Evolutionary conservation across 2,113 vertebrate genomes (phyloP).

Genomic region (Scophthalmus maximus): DNA sequence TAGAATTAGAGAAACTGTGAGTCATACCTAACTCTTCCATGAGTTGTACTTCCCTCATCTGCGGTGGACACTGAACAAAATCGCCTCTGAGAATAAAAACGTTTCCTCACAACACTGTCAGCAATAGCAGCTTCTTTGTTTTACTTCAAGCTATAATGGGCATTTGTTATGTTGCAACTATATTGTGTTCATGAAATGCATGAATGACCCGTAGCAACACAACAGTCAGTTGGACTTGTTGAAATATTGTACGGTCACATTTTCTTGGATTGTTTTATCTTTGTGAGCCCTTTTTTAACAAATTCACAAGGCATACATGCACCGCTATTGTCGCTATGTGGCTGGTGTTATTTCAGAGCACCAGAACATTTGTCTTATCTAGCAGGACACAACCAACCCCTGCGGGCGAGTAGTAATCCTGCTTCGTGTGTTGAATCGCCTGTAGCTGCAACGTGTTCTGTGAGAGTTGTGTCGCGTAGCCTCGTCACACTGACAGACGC

Average conservation of each 20-base stretch:
- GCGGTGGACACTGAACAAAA: not conserved
- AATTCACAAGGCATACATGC: not conserved
- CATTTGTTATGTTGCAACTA: not conserved
- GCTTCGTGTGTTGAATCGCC: not conserved
- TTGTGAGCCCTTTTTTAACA: not conserved
- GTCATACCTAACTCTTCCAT: conserved; percentile 26
- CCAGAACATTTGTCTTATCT: too few species aligned
- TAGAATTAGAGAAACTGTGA: conserved; percentile 22
- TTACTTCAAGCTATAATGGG: not conserved
- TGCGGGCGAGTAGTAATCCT: not conserved
- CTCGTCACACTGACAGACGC: too few species aligned
- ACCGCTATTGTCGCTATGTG: not conserved
- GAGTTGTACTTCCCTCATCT: conserved; percentile 13
- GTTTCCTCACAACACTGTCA: not conserved
- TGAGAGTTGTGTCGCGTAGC: not conserved
- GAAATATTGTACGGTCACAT: not conserved
- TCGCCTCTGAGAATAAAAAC: not conserved
- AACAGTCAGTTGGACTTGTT: not conserved
- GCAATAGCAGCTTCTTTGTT: not conserved
- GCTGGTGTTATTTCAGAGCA: not conserved
- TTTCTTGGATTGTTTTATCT: not conserved
- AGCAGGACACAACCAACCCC: not conserved
- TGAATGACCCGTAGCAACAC: not conserved
- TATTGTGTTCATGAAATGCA: not conserved
- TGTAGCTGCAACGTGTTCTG: not conserved